Evolutionary conservation across 92 coral and sea anemone genomes (phyloP).

Genomic region (Phenganax marumi): DNA sequence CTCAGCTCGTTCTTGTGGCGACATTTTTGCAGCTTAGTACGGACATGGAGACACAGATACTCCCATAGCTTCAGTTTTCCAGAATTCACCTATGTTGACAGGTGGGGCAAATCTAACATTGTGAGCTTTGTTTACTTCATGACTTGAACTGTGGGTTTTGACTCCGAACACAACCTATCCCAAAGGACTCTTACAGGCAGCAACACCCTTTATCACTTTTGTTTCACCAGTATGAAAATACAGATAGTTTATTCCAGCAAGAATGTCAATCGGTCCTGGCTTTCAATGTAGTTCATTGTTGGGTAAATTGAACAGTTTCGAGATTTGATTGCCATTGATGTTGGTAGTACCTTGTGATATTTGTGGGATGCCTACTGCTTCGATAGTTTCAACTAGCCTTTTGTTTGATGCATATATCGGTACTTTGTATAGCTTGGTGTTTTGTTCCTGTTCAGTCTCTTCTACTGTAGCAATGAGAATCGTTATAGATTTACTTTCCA

Average conservation of each 20-base stretch:
- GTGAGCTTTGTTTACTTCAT: conserved; percentile 41
- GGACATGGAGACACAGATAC: conserved; percentile 54
- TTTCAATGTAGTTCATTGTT: conserved; percentile 39
- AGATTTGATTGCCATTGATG: conserved; percentile 26
- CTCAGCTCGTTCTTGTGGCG: conserved; percentile 39
- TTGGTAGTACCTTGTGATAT: conserved; percentile 48
- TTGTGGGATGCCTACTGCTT: conserved; percentile 63
- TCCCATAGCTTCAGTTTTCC: conserved; percentile 63
- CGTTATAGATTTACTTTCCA: conserved; percentile 48
- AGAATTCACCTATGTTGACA: conserved; percentile 43
- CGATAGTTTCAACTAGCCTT: conserved; percentile 36
- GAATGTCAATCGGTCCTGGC: conserved; percentile 54
- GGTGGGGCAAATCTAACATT: conserved; percentile 54
- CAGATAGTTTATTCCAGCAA: conserved; percentile 59
- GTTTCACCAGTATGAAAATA: conserved; percentile 59
- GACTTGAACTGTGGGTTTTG: conserved; percentile 8
- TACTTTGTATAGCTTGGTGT: conserved; percentile 55
- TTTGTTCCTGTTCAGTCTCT: conserved; percentile 55
- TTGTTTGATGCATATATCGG: conserved; percentile 25
- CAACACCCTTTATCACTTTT: conserved; percentile 48
- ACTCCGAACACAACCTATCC: conserved; percentile 64
- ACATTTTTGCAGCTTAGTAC: conserved; percentile 55
- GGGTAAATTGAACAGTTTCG: conserved; percentile 43
- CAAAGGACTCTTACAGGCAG: conserved; percentile 50
- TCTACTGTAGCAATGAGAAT: conserved; percentile 56